phyloP scores from a whole-genome alignment of 2,888 invertebrate genomes.

The Aleiodes leptofemur region DNA sequence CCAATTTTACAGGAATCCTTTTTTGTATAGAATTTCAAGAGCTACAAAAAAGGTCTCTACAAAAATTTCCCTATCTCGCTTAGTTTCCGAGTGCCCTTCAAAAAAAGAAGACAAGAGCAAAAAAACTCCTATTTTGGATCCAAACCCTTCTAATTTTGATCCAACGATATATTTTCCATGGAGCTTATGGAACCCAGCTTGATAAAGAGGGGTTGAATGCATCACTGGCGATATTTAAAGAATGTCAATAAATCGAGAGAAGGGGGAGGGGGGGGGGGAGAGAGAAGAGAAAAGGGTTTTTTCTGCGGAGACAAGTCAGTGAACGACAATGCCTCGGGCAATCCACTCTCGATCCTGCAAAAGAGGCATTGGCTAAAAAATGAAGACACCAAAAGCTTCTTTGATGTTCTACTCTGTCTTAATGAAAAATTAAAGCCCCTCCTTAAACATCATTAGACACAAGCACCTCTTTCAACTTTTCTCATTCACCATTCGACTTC shows the following conservation, averaged over 20 bases:
- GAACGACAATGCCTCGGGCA: conserved; percentile 31
- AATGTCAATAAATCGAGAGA: conserved; percentile 70
- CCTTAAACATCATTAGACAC: conserved; percentile 75
- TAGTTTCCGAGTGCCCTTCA: too few relatives aligned
- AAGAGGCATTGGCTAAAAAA: conserved; percentile 71
- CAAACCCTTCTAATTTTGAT: too few relatives aligned
- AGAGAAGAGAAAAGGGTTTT: conserved; percentile 56
- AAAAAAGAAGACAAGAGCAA: too few relatives aligned
- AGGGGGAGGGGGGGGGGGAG: too few relatives aligned
- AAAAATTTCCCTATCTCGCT: too few relatives aligned
- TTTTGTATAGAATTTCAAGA: too few relatives aligned
- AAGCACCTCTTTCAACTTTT: conserved; percentile 67
- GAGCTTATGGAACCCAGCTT: conserved; percentile 29
- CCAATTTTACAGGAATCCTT: neutral
- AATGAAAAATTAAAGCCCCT: conserved; percentile 75
- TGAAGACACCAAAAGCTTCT: conserved; percentile 65
- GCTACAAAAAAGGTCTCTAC: too few relatives aligned
- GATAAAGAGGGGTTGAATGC: conserved; percentile 37
- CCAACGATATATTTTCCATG: conserved; percentile 11
- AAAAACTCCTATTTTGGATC: too few relatives aligned
- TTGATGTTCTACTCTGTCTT: conserved; percentile 72
- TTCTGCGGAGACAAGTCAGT: conserved; percentile 47
- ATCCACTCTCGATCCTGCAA: conserved; percentile 22
- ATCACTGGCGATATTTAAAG: conserved; percentile 70
- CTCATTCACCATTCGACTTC: conserved; percentile 33